Base-by-base conservation (phyloP, 2,797 vertebrate species). In the Crocodylus rhombifer region DNA sequence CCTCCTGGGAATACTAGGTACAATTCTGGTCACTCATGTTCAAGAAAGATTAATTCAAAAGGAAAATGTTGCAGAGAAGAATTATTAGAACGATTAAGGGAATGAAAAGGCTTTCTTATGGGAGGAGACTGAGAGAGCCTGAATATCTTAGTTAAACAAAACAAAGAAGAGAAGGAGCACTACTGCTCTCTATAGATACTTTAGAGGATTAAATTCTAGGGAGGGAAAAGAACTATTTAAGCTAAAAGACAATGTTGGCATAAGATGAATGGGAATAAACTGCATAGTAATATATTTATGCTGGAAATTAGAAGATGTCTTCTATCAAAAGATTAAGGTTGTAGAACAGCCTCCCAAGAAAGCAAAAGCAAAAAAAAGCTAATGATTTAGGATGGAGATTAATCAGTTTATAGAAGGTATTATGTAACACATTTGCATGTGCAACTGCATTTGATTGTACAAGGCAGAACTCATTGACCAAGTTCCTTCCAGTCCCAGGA, bases 1-100 rank as follows among this genome's bases (percentile, higher is more conserved):
- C 2, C 42, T 51, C 42, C 42, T 51, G 74, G 23, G 30, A 82
- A 81, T 55, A 67, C 5, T 25, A 67, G 82, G 33, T 36, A 71
- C 33, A 89, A 9, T 20, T 26, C 78, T 4, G 79, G 11, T n/a
- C 14, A 78, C n/a, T 64, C 28, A 76, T 69, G 57, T 60, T 82
- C 81, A 85, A 82, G n/a, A 30, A 84, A 92, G 18, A 36, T 91
- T 51, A 87, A 77, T 88, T 82, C 33, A 83, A 58, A 20, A 36
- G 18, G 16, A 89, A 67, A 23, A 89, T 51, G 79, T 79, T 2
- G 3, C 62, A 84, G n/a, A 5, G 69, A 95, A 63, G 4, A 77
- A 28, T 2, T 5, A 89, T 82, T 30, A 56, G 14, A 20, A 28
- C 2, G 4, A 89, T 82, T 30, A 56, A 12, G 20, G 13, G 51